These are phyloP conservation scores for Sericinus montela DNA, from an alignment of 2,888 invertebrate species.

Conservation along the genomic window DNA sequence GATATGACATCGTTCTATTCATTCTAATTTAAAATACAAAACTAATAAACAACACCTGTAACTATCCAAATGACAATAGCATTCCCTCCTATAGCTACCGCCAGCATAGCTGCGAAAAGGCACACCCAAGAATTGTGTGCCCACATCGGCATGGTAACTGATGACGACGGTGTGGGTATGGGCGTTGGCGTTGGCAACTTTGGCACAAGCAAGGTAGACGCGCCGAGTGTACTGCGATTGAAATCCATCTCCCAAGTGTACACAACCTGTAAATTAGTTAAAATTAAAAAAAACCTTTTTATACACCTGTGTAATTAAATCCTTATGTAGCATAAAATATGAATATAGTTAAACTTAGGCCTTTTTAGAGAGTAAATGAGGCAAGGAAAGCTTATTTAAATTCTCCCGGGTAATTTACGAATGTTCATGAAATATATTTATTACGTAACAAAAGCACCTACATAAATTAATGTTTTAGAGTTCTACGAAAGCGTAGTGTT, in stretches of 20 bases:
- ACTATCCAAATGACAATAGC: slow-evolving; percentile 97
- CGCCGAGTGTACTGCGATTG: slow-evolving; percentile 62
- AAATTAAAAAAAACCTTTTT: background rate
- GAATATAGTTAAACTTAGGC: too few species aligned
- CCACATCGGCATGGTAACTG: slow-evolving; percentile 73
- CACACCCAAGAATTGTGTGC: slow-evolving; percentile 87
- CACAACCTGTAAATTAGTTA: slow-evolving; percentile 45
- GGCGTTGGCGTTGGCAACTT: slow-evolving; percentile 45
- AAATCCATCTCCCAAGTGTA: slow-evolving; percentile 76
- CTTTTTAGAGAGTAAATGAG: too few species aligned
- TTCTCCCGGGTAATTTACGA: too few species aligned
- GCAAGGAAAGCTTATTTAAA: too few species aligned
- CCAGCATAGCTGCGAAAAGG: slow-evolving; percentile 87
- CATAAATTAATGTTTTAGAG: too few species aligned
- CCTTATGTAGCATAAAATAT: too few species aligned
- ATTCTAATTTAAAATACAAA: too few species aligned
- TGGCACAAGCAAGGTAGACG: slow-evolving; percentile 65
- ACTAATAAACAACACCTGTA: slow-evolving; percentile 82
- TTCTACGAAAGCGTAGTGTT: too few species aligned
- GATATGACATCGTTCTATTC: too few species aligned
- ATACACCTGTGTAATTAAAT: too few species aligned
- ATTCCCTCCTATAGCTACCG: slow-evolving; percentile 91
- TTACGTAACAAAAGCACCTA: too few species aligned
- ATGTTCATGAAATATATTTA: too few species aligned
- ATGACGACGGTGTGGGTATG: slow-evolving; percentile 41